Base-by-base conservation (phyloP, 2,113 vertebrate species). In the Mus pahari region DNA sequence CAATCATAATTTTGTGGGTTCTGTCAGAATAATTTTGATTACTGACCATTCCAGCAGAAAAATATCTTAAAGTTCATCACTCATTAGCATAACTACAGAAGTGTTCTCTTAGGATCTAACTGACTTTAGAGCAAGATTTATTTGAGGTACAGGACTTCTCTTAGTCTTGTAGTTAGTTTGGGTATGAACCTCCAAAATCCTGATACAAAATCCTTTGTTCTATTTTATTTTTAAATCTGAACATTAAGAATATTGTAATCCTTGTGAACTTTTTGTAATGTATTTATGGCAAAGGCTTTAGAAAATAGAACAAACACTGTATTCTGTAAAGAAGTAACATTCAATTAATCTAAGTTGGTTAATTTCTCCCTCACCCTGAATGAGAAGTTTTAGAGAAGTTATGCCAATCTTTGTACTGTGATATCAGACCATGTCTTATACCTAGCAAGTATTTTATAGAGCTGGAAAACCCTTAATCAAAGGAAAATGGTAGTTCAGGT, bases 371-470 rank as follows among this genome's bases (percentile, higher is more conserved):
- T 22, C 5, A 81, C 2, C 19, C 10, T 14, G 53, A 24, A 81
- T n/a, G 53, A 19, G 0, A 81, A 24, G 5, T 58, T 81, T 58
- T 81, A 9, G 33, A n/a, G 19, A n/a, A 68, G 53, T 6, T 22
- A 58, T 7, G 4, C 24, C 36, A n/a, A 58, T 1, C 4, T 55
- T 55, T n/a, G 33, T 55, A 24, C 10, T n/a, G 17, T 22, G 33
- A 24, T 81, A 58, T 58, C 17, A 58, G 33, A 81, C 10, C 5
- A 81, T 22, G 22, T 81, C 11, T 10, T 81, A 39, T 58, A 58
- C 0, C 17, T 24, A 81, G 36, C 24, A 0, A 10, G 11, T 55
- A n/a, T 81, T 81, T 50, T n/a, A n/a, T n/a, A n/a, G 11, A 13
- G 1, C 11, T n/a, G 11, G 20, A 81, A n/a, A n/a, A 81, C 11